A percentile compares a stretch with the other conserved stretches of the same genome.
Evolutionary conservation across 2,888 invertebrate genomes (phyloP).

Genomic region (Deilephila porcellus): DNA sequence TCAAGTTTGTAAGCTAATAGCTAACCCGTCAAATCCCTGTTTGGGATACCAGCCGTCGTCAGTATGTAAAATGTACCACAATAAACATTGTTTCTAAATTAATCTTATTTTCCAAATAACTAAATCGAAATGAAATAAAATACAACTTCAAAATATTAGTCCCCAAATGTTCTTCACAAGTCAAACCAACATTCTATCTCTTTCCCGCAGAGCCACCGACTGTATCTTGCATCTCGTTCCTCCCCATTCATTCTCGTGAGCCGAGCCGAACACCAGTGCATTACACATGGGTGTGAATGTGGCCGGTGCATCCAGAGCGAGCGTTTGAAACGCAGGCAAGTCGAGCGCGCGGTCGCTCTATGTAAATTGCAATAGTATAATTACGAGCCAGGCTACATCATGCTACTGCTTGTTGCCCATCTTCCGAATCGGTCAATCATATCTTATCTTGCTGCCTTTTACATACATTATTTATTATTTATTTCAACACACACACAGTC

Average conservation of each 20-base stretch:
- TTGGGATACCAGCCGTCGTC: too few relatives aligned
- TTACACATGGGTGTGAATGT: conserved; percentile 40
- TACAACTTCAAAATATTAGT: too few relatives aligned
- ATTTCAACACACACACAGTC: too few relatives aligned
- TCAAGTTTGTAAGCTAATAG: too few relatives aligned
- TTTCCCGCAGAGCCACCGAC: neutral
- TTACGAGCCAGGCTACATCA: conserved; percentile 39
- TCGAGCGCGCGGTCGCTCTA: conserved; percentile 47
- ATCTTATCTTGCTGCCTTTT: too few relatives aligned
- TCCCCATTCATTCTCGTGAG: neutral
- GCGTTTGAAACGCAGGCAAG: conserved; percentile 39
- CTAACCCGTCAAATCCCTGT: too few relatives aligned
- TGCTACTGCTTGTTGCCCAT: conserved; percentile 32
- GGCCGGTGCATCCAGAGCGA: conserved; percentile 30
- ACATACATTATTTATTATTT: too few relatives aligned
- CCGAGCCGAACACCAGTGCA: neutral
- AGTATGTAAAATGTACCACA: too few relatives aligned
- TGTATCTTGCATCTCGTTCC: neutral
- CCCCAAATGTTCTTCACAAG: neutral
- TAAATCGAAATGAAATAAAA: too few relatives aligned
- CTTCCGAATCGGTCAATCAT: conserved; percentile 4
- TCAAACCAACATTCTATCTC: neutral
- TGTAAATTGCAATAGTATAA: conserved; percentile 58
- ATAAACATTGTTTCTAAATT: too few relatives aligned
- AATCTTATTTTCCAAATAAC: too few relatives aligned